phyloP scores from a whole-genome alignment of 2,888 invertebrate species.

The Nyleta sp. region DNA sequence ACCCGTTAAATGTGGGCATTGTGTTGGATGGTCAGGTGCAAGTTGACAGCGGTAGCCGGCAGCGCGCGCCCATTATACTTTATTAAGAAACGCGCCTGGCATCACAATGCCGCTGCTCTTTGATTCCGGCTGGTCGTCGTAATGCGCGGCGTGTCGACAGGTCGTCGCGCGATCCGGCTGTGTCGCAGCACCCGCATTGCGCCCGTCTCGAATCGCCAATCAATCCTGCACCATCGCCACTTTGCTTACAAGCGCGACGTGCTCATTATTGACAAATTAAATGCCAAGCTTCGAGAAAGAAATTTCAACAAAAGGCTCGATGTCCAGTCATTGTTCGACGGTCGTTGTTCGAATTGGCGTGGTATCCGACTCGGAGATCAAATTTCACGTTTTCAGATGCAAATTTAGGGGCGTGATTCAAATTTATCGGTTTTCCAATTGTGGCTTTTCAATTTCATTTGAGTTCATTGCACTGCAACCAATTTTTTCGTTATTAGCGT shows the following conservation, averaged over 20 bases:
- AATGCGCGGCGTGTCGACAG: conserved; percentile 62
- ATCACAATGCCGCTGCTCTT: conserved; percentile 57
- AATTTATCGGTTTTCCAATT: neutral
- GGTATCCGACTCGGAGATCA: neutral
- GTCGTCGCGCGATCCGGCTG: conserved; percentile 46
- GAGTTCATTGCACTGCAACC: no score
- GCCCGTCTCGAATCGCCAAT: conserved; percentile 57
- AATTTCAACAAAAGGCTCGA: conserved; percentile 15
- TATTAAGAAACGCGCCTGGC: conserved; percentile 75
- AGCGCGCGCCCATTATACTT: conserved; percentile 75
- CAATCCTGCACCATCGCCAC: conserved; percentile 35
- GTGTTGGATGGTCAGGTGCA: conserved; percentile 73
- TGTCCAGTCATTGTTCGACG: conserved; percentile 8
- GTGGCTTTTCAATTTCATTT: no score
- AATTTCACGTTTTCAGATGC: neutral
- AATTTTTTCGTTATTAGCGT: no score
- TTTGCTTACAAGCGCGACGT: conserved; percentile 45
- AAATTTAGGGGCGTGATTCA: neutral
- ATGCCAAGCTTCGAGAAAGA: conserved; percentile 8
- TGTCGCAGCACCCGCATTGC: conserved; percentile 47
- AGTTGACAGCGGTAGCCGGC: conserved; percentile 68
- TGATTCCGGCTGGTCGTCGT: conserved; percentile 46
- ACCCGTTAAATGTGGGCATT: conserved; percentile 66
- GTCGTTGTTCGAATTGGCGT: conserved; percentile 9
- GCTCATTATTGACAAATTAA: conserved; percentile 51